Base-by-base conservation (phyloP, 1,140 invertebrate species). In the Drosophila takahashii region DNA sequence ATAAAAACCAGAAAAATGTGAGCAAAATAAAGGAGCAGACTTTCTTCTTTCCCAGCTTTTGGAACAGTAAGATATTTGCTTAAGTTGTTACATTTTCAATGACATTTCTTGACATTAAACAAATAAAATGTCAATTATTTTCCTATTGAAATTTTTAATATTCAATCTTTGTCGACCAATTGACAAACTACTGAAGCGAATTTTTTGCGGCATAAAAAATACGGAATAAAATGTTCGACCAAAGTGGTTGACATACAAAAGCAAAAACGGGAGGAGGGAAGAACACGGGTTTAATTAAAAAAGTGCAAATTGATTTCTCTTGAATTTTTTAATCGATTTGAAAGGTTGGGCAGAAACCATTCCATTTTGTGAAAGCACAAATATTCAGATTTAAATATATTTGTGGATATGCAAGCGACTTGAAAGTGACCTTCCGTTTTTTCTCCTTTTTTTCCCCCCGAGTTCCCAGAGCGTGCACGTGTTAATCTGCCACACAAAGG, bases 401-500 rank as follows among this genome's bases (percentile, higher is more conserved):
- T 34, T 57, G 9, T 70, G 13, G 15, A 11, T 53, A 22, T 59
- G 37, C 51, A 18, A 39, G 41, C 26, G 13, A 54, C 54, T 75
- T 41, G 44, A 60, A 65, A 71, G 77, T 86, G 83, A 81, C 83
- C 83, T 86, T 81, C 70, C 78, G 74, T 34, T 45, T 65, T 60
- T 52, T 42, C 62, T 39, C 7, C 7, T 45, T 36, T 27, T 64
- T 51, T 65, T 62, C 65, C 41, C 13, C 11, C 47, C 34, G 34
- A 62, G 18, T 67, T 53, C 66, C 54, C 44, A 57, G 75, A 78
- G 70, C 75, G 48, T 10, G 78, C 66, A 87, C 83, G 83, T 87
- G 79, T 81, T 87, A 87, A 87, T 87, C 83, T 87, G 83, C 83
- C 75, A 87, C 75, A 81, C 75, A 60, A 70, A 81, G 83, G 83